Conservation (phyloP, 2,113 vertebrate genomes). For the Actenoides hombroni region DNA sequence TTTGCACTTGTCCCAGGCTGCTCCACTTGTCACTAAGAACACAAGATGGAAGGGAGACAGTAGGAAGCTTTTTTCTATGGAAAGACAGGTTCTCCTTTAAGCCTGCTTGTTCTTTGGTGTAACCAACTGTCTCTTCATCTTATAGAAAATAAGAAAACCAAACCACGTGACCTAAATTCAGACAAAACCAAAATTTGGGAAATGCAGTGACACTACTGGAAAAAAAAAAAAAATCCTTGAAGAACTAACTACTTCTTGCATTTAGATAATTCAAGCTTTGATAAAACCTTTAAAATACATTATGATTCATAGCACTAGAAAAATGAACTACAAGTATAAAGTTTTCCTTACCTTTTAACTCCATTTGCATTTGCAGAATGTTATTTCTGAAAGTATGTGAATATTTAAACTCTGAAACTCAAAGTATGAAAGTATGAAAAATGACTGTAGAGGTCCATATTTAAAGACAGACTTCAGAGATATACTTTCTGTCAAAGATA, state of each 20-base stretch:
- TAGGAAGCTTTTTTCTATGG: not conserved
- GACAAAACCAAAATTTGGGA: not conserved
- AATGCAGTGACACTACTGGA: not conserved
- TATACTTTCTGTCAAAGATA: not conserved
- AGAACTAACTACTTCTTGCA: not conserved
- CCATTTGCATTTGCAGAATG: not conserved
- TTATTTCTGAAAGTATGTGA: not conserved
- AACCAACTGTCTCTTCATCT: not conserved
- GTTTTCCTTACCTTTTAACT: not conserved
- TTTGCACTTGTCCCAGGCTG: not conserved
- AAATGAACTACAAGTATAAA: not conserved
- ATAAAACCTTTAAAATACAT: not conserved
- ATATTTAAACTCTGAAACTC: not conserved
- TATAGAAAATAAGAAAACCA: not conserved
- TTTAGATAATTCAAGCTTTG: not conserved
- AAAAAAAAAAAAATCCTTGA: not conserved
- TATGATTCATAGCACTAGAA: not conserved
- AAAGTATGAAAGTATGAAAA: not conserved
- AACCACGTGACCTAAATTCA: not conserved
- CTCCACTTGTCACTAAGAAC: not conserved
- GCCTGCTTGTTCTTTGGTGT: not conserved
- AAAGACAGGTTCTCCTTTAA: not conserved
- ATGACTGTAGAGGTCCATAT: not conserved
- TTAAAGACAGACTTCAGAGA: not conserved
- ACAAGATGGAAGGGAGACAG: not conserved